A percentile compares a stretch with the other conserved stretches of the same genome.
These are phyloP conservation scores for Xyrichtys novacula DNA, from an alignment of 2,797 vertebrate genomes.

Conservation along the genomic window DNA sequence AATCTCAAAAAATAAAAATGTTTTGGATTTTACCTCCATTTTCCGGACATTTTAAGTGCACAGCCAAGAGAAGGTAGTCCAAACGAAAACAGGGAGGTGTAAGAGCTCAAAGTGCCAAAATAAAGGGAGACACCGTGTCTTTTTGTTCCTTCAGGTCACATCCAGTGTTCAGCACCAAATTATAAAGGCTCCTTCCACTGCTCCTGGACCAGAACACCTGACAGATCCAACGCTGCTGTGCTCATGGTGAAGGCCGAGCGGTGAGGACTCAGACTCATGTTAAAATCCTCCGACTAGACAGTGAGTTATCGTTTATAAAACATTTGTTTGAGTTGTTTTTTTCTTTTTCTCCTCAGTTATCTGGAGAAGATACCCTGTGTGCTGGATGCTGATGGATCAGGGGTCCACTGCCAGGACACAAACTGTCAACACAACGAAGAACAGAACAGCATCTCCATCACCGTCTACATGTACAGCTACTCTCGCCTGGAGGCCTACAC, in stretches of 20 bases:
- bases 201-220: slow-evolving; percentile 61
- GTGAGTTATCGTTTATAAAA: neutral
- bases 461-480: slow-evolving; percentile 61
- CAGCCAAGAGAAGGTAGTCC: too few relatives aligned
- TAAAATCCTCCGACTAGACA: neutral
- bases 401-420: slow-evolving; percentile 54
- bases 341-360: slow-evolving; percentile 43
- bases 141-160: slow-evolving; percentile 64
- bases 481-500: slow-evolving; percentile 66
- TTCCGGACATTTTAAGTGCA: too few relatives aligned
- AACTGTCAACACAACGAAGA: slow-evolving; percentile 69
- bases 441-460: slow-evolving; percentile 60
- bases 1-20: too few relatives aligned
- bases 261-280: slow-evolving; percentile 59
- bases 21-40: too few relatives aligned
- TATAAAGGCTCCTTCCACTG: slow-evolving; percentile 80
- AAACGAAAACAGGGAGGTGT: too few relatives aligned
- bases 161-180: slow-evolving; percentile 78
- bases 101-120: too few relatives aligned
- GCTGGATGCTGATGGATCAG: slow-evolving; percentile 60
- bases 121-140: too few relatives aligned
- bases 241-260: slow-evolving; percentile 73
- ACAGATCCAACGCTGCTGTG: slow-evolving; percentile 60
- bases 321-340: slow-evolving; percentile 8
- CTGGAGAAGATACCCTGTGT: slow-evolving; percentile 50